Evolutionary conservation across 2,113 vertebrate species (phyloP).

Genomic region (Shinisaurus crocodilurus): DNA sequence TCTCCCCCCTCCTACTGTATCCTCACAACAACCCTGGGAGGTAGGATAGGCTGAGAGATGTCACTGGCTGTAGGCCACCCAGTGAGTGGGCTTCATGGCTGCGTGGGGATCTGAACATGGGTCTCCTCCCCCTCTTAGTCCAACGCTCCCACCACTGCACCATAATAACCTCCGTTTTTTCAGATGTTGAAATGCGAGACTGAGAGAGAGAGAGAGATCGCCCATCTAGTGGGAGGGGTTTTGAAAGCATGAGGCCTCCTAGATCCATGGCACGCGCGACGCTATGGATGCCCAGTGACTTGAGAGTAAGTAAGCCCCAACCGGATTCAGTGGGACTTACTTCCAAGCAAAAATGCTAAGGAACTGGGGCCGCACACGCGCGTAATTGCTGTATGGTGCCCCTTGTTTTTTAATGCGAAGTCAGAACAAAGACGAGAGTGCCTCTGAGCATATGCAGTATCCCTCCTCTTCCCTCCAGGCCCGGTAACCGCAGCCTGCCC

Average conservation of each 20-base stretch:
- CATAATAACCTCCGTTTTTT: too few species aligned
- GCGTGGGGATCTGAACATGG: too few species aligned
- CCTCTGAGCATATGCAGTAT: conserved; percentile 26
- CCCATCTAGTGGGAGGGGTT: background rate
- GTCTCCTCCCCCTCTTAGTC: too few species aligned
- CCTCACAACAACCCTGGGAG: too few species aligned
- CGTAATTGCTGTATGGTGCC: background rate
- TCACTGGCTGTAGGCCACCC: too few species aligned
- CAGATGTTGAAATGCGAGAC: too few species aligned
- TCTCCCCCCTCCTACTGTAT: background rate
- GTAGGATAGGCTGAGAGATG: too few species aligned
- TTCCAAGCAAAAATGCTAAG: background rate
- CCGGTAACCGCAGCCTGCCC: background rate
- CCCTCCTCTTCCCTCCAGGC: background rate
- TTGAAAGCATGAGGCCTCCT: background rate
- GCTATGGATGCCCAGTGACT: background rate
- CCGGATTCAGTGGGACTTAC: background rate
- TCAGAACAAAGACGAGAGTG: background rate
- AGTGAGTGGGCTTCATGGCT: too few species aligned
- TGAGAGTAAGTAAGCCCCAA: background rate
- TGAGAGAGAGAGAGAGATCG: background rate
- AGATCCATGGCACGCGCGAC: background rate
- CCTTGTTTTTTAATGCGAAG: background rate
- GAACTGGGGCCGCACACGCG: background rate
- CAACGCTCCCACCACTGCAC: too few species aligned